These are phyloP conservation scores for Belonocnema kinseyi DNA, from an alignment of 1,140 invertebrate species.

Conservation along the genomic window DNA sequence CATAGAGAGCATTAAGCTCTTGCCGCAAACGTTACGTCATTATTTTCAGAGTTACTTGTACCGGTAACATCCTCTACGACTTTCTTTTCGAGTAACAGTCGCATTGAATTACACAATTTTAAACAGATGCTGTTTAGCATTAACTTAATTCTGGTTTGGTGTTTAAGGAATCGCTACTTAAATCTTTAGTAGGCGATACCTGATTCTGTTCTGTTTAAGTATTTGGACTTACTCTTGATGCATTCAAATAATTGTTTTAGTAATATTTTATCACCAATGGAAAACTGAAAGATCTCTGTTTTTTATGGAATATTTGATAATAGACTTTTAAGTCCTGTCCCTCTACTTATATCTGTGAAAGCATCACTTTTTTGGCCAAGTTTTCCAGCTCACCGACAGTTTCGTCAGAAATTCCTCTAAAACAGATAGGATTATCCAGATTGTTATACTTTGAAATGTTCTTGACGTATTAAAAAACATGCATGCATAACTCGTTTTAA, in stretches of 20 bases:
- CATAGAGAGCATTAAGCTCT: no score
- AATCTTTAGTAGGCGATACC: not conserved
- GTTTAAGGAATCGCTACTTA: not conserved
- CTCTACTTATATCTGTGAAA: not conserved
- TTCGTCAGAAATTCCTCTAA: not conserved
- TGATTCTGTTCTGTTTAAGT: not conserved
- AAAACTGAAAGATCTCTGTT: not conserved
- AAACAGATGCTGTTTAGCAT: no score
- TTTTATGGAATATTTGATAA: not conserved
- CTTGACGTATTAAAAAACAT: not conserved
- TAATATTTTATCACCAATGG: not conserved
- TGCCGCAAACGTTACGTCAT: no score
- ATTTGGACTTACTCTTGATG: not conserved
- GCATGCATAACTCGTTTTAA: not conserved
- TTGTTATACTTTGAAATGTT: not conserved
- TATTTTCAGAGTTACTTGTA: no score
- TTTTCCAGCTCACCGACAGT: not conserved
- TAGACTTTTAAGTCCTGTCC: not conserved
- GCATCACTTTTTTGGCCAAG: not conserved
- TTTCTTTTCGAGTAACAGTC: no score
- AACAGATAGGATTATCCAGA: not conserved
- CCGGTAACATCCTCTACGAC: no score
- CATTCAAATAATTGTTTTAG: not conserved
- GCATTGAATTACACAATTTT: no score
- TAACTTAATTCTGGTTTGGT: no score